Conservation (phyloP, 2,888 invertebrate species). For the Octodonta nipae region DNA sequence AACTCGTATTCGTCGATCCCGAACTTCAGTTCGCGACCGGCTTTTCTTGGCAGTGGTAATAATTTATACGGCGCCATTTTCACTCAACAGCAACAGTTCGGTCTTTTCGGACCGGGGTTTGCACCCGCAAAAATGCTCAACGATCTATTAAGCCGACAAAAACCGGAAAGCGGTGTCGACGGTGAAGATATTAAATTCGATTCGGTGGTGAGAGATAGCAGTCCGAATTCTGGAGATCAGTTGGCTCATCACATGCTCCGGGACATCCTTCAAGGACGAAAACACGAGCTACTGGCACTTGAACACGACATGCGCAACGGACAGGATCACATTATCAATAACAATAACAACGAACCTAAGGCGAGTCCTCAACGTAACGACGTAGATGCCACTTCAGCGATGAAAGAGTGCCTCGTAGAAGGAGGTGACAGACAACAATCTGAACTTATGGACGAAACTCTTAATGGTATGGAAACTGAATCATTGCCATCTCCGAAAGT, state of each 20-base stretch:
- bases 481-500: constrained; percentile 46
- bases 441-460: constrained; percentile 46
- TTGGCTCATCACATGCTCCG: constrained; percentile 74
- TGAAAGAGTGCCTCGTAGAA: constrained; percentile 50
- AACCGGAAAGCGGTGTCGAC: constrained; percentile 37
- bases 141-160: constrained; percentile 70
- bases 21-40: constrained; percentile 63
- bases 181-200: constrained; percentile 35
- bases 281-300: constrained; percentile 63
- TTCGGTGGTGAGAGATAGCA: constrained; percentile 37
- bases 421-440: constrained; percentile 38
- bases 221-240: constrained; percentile 42
- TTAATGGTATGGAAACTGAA: constrained; percentile 47
- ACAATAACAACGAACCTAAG: constrained; percentile 40
- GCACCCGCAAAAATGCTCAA: constrained; percentile 84
- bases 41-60: constrained; percentile 62
- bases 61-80: constrained; percentile 74
- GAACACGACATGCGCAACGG: constrained; percentile 52
- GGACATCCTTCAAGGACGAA: constrained; percentile 79
- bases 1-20: constrained; percentile 78
- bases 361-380: constrained; percentile 31
- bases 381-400: constrained; percentile 28
- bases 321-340: constrained; percentile 35
- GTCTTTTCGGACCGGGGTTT: constrained; percentile 73
- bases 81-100: constrained; percentile 65